These are phyloP conservation scores for Scelioninae gen. 2 DNA, from an alignment of 2,888 invertebrate species.

Conservation along the genomic window DNA sequence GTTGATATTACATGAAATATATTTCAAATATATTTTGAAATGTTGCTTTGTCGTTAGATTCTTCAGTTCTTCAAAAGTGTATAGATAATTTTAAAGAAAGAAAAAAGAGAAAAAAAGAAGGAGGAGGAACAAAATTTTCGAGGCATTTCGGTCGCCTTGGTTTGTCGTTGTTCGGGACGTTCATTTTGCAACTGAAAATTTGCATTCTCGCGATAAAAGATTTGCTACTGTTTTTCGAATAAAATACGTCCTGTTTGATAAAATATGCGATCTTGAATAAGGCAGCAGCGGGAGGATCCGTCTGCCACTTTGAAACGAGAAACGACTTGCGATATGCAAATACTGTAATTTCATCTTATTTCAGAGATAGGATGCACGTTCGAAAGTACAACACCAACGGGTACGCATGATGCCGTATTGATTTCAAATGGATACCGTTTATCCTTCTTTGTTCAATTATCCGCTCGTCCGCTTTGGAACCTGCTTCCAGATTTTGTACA, in stretches of 20 bases:
- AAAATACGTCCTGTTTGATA: conserved; percentile 25
- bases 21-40: too few relatives aligned
- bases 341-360: conserved; percentile 49
- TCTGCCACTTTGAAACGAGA: conserved; percentile 14
- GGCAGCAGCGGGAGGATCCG: conserved; percentile 3
- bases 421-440: conserved; percentile 12
- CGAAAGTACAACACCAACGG: conserved; percentile 4
- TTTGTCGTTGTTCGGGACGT: not conserved
- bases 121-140: too few relatives aligned
- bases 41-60: too few relatives aligned
- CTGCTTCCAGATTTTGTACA: too few relatives aligned
- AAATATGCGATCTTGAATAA: conserved; percentile 17
- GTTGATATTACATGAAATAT: too few relatives aligned
- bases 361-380: conserved; percentile 36
- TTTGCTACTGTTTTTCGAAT: conserved; percentile 15
- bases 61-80: too few relatives aligned
- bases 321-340: conserved; percentile 46
- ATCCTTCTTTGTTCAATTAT: conserved; percentile 14
- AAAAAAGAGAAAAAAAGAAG: too few relatives aligned
- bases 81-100: too few relatives aligned
- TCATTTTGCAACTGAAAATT: conserved; percentile 14
- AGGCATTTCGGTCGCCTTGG: not conserved
- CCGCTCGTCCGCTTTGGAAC: too few relatives aligned
- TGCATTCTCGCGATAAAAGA: conserved; percentile 12
- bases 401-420: conserved; percentile 16